Evolutionary conservation across 2,797 vertebrate genomes (phyloP).

Genomic region (Chanos chanos): DNA sequence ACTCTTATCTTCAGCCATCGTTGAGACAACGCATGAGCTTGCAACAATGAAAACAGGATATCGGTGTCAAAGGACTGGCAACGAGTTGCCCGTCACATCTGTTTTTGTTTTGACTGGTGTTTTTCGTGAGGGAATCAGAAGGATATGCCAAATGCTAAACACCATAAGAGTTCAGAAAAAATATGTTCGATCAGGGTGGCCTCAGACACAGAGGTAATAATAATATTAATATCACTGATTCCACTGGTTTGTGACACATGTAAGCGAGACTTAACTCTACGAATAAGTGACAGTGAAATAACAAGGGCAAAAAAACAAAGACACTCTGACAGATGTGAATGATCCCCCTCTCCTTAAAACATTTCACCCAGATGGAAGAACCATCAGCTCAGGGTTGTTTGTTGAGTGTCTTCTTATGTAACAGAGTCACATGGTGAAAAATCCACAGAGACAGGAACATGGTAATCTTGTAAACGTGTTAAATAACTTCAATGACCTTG

Average conservation of each 20-base stretch:
- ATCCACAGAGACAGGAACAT: neutral
- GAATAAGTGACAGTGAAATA: constrained; percentile 15
- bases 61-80: constrained; percentile 32
- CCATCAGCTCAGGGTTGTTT: constrained; percentile 6
- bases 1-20: constrained; percentile 49
- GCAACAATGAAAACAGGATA: constrained; percentile 40
- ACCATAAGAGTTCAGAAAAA: too few relatives aligned
- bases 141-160: too few relatives aligned
- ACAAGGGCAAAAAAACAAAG: constrained; percentile 2
- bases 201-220: too few relatives aligned
- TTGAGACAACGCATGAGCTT: constrained; percentile 43
- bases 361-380: constrained; percentile 36
- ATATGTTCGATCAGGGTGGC: too few relatives aligned
- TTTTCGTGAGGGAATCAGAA: too few relatives aligned
- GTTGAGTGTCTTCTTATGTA: constrained; percentile 12
- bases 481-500: too few relatives aligned
- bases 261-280: too few relatives aligned
- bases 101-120: constrained; percentile 22
- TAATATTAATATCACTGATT: too few relatives aligned
- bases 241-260: too few relatives aligned
- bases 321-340: neutral
- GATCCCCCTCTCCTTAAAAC: constrained; percentile 18
- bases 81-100: neutral
- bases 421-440: neutral
- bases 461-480: too few relatives aligned